Evolutionary conservation across 2,888 invertebrate genomes (phyloP), one percentile per base, ranked within the genome.

Genomic region (Andrena marginata): DNA sequence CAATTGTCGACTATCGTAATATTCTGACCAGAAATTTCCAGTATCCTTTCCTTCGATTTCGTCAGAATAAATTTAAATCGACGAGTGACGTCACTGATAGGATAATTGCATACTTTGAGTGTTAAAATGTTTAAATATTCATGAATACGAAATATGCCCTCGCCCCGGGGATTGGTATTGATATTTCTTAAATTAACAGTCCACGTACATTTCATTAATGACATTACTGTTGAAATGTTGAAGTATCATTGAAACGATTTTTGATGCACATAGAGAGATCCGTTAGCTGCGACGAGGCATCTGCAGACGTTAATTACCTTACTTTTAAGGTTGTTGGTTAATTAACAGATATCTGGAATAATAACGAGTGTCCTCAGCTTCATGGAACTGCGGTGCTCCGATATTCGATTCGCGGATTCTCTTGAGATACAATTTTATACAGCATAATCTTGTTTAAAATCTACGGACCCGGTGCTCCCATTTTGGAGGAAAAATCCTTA

Each of bases 241-340:
- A 54, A 63, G 51, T 23, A 63, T 51, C 23, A 29, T 33, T 51
- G 13, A 35, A 1, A 42, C 2, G n/a, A 35, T 13, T 62, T 71
- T 72, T 8, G 10, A 2, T n/a, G 33, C 6, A 6, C 16, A 42
- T 64, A 10, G 13, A 64, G 26, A 3, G n/a, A 54, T 51, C 63
- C n/a, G 0, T 63, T 72, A 72, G 23, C 35, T n/a, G 26, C n/a
- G 51, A 20, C 51, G 3, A 51, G 16, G n/a, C 20, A 72, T 42
- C 42, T 42, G n/a, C 49, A 16, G 59, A 60, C 68, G 64, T 49
- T 74, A 74, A 74, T 74, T 60, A 33, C 48, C 31, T 68, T 68
- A 59, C 59, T 68, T 74, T 69, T 7, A 35, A 48, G 31, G 60
- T 60, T 56, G 33, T 60, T 69, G 26, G 7, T 4, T 2, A 60